Percentiles rank a stretch among this genome's conserved stretches.
Conservation (phyloP, 1,140 invertebrate species). For the Zaprionus nigranus region DNA sequence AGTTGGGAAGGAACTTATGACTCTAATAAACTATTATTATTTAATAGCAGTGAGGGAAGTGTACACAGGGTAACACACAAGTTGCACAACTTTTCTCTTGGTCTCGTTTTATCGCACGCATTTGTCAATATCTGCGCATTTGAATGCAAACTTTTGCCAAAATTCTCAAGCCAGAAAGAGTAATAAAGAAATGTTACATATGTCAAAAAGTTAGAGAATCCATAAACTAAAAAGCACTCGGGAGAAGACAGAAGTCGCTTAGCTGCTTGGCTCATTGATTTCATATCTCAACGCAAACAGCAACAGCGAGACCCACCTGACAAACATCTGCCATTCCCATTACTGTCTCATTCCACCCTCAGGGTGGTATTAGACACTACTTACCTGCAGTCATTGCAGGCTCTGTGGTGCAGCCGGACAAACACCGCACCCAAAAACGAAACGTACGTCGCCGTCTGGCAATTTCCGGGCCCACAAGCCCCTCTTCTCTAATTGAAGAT, state of each 20-base stretch:
- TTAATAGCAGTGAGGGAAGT: background rate
- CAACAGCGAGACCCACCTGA: background rate
- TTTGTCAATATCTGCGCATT: slow-evolving; percentile 6
- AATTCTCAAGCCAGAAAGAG: slow-evolving; percentile 2
- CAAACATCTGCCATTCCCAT: background rate
- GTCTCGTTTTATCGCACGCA: background rate
- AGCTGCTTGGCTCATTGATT: slow-evolving; percentile 56
- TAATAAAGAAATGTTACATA: background rate
- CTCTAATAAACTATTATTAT: no score
- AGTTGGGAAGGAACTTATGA: no score
- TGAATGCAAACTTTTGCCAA: slow-evolving; percentile 14
- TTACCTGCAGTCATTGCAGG: slow-evolving; percentile 60
- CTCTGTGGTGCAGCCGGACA: slow-evolving; percentile 22
- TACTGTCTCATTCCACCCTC: background rate
- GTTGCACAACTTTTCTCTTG: slow-evolving; percentile 28
- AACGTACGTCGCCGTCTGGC: slow-evolving; percentile 43
- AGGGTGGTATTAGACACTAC: background rate
- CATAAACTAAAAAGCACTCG: slow-evolving; percentile 4
- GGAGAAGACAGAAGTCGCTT: background rate
- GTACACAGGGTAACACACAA: background rate
- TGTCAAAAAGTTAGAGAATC: background rate
- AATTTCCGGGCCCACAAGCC: slow-evolving; percentile 56
- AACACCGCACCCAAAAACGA: slow-evolving; percentile 57
- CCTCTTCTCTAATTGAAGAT: slow-evolving; percentile 11
- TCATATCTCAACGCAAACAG: slow-evolving; percentile 49